Evolutionary conservation across 2,888 invertebrate species (phyloP).

Genomic region (Mantis religiosa): DNA sequence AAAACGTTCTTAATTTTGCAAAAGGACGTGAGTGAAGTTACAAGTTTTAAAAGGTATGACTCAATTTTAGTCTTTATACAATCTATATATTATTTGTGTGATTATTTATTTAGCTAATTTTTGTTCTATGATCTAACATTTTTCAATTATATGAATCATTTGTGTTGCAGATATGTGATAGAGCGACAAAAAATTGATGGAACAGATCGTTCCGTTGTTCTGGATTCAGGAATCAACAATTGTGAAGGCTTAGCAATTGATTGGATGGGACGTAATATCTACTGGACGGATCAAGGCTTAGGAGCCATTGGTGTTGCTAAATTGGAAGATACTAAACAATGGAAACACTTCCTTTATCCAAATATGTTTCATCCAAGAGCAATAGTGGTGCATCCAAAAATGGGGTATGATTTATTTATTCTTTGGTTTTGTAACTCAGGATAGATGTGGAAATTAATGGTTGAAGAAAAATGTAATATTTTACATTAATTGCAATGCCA

Average conservation of each 20-base stretch:
- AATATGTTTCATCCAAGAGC: constrained; percentile 58
- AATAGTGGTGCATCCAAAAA: constrained; percentile 64
- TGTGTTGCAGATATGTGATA: constrained; percentile 52
- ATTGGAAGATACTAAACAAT: constrained; percentile 53
- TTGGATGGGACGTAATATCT: constrained; percentile 77
- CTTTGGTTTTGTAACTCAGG: background rate
- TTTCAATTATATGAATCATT: background rate
- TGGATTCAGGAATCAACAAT: constrained; percentile 56
- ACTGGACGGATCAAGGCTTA: constrained; percentile 75
- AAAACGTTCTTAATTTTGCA: too few species aligned
- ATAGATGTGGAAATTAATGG: background rate
- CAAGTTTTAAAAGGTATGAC: too few species aligned
- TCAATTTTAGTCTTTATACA: too few species aligned
- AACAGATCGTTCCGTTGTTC: constrained; percentile 52
- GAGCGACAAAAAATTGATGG: constrained; percentile 62
- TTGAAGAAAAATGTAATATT: too few species aligned
- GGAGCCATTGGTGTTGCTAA: constrained; percentile 66
- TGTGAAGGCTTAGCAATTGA: constrained; percentile 78
- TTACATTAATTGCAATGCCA: too few species aligned
- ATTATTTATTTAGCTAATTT: too few species aligned
- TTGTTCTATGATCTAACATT: background rate
- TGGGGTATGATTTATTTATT: constrained; percentile 44
- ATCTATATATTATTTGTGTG: too few species aligned
- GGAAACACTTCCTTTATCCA: constrained; percentile 55
- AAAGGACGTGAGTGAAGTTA: too few species aligned